Conservation (phyloP, 2,888 invertebrate genomes). For the Barypeithes pellucidus region DNA sequence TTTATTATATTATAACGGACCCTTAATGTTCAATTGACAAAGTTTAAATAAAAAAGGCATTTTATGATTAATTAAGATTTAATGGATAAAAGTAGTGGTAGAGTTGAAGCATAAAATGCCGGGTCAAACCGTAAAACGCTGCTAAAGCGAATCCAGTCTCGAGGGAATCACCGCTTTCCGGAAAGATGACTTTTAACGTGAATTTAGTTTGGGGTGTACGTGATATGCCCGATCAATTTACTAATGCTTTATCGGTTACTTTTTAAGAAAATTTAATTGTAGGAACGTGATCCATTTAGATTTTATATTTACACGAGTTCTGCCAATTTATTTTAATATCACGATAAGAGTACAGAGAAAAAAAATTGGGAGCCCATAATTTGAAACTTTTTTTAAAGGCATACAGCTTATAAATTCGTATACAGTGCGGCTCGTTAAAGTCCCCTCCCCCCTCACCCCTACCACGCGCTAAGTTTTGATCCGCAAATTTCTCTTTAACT, state of each 20-base stretch:
- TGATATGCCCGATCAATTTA: constrained; percentile 14
- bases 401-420: too few species aligned
- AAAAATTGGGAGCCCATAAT: too few species aligned
- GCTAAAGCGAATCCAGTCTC: constrained; percentile 28
- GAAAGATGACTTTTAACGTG: constrained; percentile 29
- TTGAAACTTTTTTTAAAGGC: too few species aligned
- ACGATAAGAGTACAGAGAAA: too few species aligned
- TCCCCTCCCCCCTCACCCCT: too few species aligned
- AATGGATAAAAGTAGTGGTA: constrained; percentile 33
- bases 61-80: constrained; percentile 26
- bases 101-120: constrained; percentile 32
- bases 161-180: constrained; percentile 20
- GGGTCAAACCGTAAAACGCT: constrained; percentile 30
- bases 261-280: neutral
- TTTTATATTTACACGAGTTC: too few species aligned
- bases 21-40: neutral
- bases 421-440: too few species aligned
- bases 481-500: too few species aligned
- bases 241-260: neutral
- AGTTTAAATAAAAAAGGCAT: constrained; percentile 7
- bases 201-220: constrained; percentile 24
- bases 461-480: too few species aligned
- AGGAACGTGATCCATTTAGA: neutral
- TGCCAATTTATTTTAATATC: too few species aligned
- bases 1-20: neutral